Evolutionary conservation across 2,797 vertebrate genomes (phyloP).

Genomic region (Sebastes miniatus): DNA sequence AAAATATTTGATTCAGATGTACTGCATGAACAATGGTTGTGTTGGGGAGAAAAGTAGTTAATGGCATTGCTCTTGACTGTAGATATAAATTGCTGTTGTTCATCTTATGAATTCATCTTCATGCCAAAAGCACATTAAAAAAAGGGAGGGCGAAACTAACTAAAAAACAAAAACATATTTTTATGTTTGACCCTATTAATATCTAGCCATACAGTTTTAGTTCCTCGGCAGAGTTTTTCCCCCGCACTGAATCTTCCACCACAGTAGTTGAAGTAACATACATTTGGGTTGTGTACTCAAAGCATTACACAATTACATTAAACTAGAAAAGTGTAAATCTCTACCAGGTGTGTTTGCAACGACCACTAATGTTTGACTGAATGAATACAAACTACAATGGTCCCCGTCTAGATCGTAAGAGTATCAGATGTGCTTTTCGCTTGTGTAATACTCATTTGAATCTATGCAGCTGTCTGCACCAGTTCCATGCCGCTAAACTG

Average conservation of each 20-base stretch:
- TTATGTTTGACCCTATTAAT: background rate
- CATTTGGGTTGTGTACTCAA: background rate
- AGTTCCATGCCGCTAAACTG: background rate
- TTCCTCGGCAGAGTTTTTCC: background rate
- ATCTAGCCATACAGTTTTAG: background rate
- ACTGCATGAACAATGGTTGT: background rate
- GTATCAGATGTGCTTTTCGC: background rate
- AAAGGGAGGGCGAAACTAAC: background rate
- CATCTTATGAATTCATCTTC: background rate
- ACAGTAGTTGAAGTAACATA: background rate
- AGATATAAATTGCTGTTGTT: background rate
- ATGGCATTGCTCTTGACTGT: background rate
- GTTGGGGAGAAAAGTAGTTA: background rate
- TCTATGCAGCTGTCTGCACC: background rate
- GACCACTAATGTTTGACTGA: too few species aligned
- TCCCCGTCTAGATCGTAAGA: background rate
- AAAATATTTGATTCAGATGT: constrained; percentile 13
- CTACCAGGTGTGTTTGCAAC: too few species aligned
- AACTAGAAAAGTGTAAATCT: background rate
- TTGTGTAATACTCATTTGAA: background rate
- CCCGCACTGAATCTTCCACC: background rate
- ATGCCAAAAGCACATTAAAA: background rate
- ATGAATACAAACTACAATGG: background rate
- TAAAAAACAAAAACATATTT: background rate
- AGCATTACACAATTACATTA: background rate